These are phyloP conservation scores for Myotis lucifugus DNA, from an alignment of 2,113 vertebrate genomes.

Conservation along the genomic window DNA sequence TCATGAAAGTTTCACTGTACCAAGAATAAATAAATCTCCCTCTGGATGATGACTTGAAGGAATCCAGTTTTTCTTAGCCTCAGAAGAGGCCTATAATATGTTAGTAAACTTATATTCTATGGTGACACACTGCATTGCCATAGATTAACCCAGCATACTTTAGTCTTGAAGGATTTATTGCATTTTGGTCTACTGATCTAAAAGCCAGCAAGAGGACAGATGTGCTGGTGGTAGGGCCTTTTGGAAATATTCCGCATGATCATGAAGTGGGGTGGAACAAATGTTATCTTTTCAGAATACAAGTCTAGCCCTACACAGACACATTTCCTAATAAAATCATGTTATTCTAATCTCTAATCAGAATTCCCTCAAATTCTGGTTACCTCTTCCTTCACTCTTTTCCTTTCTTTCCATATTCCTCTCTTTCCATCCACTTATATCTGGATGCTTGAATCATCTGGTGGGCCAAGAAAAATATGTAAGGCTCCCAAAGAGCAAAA, in stretches of 20 bases:
- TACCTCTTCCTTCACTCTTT: not conserved
- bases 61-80: constrained; percentile 75
- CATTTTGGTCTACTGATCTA: constrained; percentile 65
- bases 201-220: constrained; percentile 63
- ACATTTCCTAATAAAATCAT: not conserved
- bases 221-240: constrained; percentile 42
- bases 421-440: not conserved
- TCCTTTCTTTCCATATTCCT: not conserved
- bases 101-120: constrained; percentile 75
- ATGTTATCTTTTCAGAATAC: constrained; percentile 4
- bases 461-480: not conserved
- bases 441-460: not conserved
- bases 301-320: not conserved
- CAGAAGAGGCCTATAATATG: constrained; percentile 75
- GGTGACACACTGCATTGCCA: constrained; percentile 67
- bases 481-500: not conserved
- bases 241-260: constrained; percentile 22
- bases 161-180: constrained; percentile 75
- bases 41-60: constrained; percentile 62
- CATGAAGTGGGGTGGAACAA: not conserved
- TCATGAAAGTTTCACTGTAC: not conserved
- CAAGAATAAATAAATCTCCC: constrained; percentile 77
- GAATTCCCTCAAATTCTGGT: not conserved
- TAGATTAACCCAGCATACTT: constrained; percentile 68
- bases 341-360: not conserved